Percentiles rank a stretch among this genome's conserved stretches.
Conservation (phyloP, 2,888 invertebrate genomes). For the Cordilura impudica region DNA sequence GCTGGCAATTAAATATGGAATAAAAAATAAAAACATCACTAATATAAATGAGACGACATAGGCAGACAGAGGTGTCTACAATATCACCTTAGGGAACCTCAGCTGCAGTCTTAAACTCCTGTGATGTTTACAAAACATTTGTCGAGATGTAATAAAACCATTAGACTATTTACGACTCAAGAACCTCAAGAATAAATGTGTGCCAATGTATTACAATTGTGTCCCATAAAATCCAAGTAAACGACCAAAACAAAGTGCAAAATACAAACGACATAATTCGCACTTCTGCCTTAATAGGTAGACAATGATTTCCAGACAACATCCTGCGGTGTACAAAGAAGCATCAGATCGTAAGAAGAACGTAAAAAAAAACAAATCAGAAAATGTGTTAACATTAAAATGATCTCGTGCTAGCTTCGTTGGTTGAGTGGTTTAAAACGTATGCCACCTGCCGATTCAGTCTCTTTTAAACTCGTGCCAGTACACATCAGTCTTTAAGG, state of each 20-base stretch:
- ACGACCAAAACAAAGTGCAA: conserved; percentile 37
- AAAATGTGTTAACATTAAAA: conserved; percentile 45
- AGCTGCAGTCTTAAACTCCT: conserved; percentile 48
- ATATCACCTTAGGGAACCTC: conserved; percentile 57
- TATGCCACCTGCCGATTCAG: conserved; percentile 61
- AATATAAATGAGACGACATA: background rate
- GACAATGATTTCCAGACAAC: conserved; percentile 42
- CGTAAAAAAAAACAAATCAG: conserved; percentile 45
- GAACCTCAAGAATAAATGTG: conserved; percentile 39
- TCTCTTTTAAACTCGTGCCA: conserved; percentile 62
- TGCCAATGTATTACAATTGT: conserved; percentile 51
- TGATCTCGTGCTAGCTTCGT: conserved; percentile 53
- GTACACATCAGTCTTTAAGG: conserved; percentile 6
- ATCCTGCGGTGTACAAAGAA: conserved; percentile 56
- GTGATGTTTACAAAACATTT: conserved; percentile 39
- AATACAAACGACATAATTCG: conserved; percentile 54
- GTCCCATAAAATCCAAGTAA: conserved; percentile 46
- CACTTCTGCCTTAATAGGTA: conserved; percentile 48
- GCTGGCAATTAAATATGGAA: conserved; percentile 48
- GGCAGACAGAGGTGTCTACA: conserved; percentile 39
- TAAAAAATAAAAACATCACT: conserved; percentile 14
- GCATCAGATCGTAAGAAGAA: conserved; percentile 15
- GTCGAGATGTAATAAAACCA: conserved; percentile 52
- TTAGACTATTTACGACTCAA: conserved; percentile 39
- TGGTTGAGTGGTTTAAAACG: conserved; percentile 32